These are phyloP conservation scores for Podarcis cretensis DNA, from an alignment of 2,113 vertebrate genomes.

Conservation along the genomic window DNA sequence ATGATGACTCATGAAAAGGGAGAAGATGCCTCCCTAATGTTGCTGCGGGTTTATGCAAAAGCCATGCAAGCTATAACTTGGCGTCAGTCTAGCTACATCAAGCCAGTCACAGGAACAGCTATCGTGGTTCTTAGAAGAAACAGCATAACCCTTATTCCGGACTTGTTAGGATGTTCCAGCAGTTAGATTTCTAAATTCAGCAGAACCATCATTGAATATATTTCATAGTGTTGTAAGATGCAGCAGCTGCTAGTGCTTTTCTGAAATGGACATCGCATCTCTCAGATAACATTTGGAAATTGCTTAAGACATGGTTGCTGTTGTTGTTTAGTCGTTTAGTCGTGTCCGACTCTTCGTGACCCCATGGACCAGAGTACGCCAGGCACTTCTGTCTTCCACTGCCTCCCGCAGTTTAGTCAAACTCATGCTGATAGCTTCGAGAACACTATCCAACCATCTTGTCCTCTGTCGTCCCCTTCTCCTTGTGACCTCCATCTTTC, in stretches of 20 bases:
- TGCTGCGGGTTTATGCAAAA: not conserved
- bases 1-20: not conserved
- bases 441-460: no score
- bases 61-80: not conserved
- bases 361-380: no score
- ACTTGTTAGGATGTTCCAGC: not conserved
- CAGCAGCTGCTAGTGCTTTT: not conserved
- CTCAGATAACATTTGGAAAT: not conserved
- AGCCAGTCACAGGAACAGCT: not conserved
- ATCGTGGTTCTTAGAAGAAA: not conserved
- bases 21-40: not conserved
- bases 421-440: no score
- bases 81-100: no score
- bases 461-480: no score
- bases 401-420: no score
- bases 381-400: no score
- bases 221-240: not conserved
- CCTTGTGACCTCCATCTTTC: no score
- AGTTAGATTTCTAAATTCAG: not conserved
- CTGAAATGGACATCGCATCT: not conserved
- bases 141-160: not conserved
- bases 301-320: not conserved
- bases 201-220: not conserved
- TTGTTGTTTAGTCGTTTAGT: no score
- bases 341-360: no score